A percentile compares a stretch with the other conserved stretches of the same genome.
Conservation (phyloP, 2,888 invertebrate species). For the Melinaea menophilus region DNA sequence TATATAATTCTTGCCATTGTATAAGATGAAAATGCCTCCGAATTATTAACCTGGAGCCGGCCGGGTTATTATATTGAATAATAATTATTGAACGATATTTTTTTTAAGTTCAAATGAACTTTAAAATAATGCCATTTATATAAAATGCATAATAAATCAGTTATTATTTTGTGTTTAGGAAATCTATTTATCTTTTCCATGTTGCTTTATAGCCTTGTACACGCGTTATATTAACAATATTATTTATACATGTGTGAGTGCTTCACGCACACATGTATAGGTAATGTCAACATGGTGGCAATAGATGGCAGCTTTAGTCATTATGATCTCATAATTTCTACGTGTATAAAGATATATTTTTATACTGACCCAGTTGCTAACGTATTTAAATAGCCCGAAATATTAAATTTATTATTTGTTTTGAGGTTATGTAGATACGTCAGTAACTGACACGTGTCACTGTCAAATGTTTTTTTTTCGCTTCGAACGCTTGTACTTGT, state of each 20-base stretch:
- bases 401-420: slow-evolving; percentile 11
- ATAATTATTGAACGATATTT: slow-evolving; percentile 26
- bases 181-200: slow-evolving; percentile 29
- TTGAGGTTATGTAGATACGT: slow-evolving; percentile 15
- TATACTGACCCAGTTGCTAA: slow-evolving; percentile 9
- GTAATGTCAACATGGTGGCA: slow-evolving; percentile 53
- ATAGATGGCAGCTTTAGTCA: slow-evolving; percentile 43
- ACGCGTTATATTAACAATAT: slow-evolving; percentile 26
- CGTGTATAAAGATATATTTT: slow-evolving; percentile 24
- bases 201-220: slow-evolving; percentile 30
- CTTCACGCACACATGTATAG: slow-evolving; percentile 9
- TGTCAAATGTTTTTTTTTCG: slow-evolving; percentile 14
- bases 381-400: slow-evolving; percentile 12
- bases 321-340: slow-evolving; percentile 41
- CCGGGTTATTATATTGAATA: slow-evolving; percentile 14
- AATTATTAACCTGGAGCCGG: slow-evolving; percentile 15
- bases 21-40: slow-evolving; percentile 18
- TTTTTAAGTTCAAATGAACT: slow-evolving; percentile 28
- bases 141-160: slow-evolving; percentile 27
- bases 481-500: slow-evolving; percentile 15
- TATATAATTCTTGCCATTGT: slow-evolving; percentile 52
- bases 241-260: slow-evolving; percentile 8
- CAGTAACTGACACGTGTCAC: slow-evolving; percentile 10
- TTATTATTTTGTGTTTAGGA: slow-evolving; percentile 19
- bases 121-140: slow-evolving; percentile 35